Evolutionary conservation across 2,113 vertebrate species (phyloP).

Genomic region (Mustelus asterias): DNA sequence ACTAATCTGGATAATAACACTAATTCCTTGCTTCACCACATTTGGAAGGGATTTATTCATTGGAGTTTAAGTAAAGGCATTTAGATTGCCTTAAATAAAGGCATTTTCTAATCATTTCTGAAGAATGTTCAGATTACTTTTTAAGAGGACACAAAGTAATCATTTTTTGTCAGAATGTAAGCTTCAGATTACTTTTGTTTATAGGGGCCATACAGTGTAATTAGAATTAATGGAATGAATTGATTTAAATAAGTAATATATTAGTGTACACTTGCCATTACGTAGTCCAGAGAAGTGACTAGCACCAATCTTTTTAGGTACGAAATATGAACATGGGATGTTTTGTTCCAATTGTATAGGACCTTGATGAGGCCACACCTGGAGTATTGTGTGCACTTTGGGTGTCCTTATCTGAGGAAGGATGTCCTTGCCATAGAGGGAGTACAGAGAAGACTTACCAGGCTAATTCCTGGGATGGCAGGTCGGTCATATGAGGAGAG

Average conservation of each 20-base stretch:
- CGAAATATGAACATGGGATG: background rate
- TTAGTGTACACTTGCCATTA: background rate
- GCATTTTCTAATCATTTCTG: background rate
- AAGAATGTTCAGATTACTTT: background rate
- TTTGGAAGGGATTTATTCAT: background rate
- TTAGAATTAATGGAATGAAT: slow-evolving; percentile 1
- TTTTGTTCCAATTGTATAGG: too few relatives aligned
- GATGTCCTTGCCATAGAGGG: too few relatives aligned
- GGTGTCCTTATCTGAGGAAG: too few relatives aligned
- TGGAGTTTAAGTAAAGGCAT: background rate
- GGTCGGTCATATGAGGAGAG: too few relatives aligned
- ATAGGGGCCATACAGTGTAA: background rate
- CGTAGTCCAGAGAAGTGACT: background rate
- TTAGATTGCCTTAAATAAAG: background rate
- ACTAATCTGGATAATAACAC: background rate
- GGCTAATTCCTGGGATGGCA: too few relatives aligned
- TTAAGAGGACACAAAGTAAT: background rate
- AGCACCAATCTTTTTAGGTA: background rate
- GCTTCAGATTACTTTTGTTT: background rate
- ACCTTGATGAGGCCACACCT: too few relatives aligned
- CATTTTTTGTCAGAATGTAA: background rate
- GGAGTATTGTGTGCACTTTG: too few relatives aligned
- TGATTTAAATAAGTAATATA: background rate
- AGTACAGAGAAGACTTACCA: too few relatives aligned
- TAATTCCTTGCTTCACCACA: background rate